A percentile compares a stretch with the other conserved stretches of the same genome.
Conservation (phyloP, 2,113 vertebrate genomes). For the Xenopus borealis region DNA sequence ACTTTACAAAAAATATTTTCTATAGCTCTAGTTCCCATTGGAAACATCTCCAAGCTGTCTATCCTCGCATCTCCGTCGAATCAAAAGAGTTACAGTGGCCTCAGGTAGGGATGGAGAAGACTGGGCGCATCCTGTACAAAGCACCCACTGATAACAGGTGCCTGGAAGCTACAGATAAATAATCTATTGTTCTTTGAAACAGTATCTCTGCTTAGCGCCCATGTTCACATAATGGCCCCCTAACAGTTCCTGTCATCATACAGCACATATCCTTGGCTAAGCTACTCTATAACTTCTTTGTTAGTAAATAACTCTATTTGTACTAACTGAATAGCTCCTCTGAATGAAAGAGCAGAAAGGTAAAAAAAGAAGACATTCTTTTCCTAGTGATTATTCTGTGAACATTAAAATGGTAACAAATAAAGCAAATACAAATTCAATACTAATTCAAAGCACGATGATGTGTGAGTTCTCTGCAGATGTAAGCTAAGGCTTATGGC, state of each 20-base stretch:
- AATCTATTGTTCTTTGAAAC: constrained; percentile 50
- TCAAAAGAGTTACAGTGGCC: constrained; percentile 4
- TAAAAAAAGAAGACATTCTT: constrained; percentile 39
- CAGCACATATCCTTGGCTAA: constrained; percentile 58
- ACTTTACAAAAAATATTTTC: too few species aligned
- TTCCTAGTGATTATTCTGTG: constrained; percentile 61
- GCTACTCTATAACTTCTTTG: constrained; percentile 55
- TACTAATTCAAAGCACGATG: constrained; percentile 4
- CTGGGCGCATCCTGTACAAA: constrained; percentile 15
- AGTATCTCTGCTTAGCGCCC: constrained; percentile 53
- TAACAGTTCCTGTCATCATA: constrained; percentile 82
- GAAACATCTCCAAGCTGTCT: too few species aligned
- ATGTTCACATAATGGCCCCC: constrained; percentile 65
- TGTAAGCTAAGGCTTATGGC: background rate
- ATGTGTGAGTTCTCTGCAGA: constrained; percentile 1
- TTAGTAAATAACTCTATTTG: constrained; percentile 71
- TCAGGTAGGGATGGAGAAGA: background rate
- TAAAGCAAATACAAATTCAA: constrained; percentile 27
- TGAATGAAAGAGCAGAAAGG: constrained; percentile 55
- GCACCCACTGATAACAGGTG: constrained; percentile 31
- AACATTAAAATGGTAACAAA: constrained; percentile 51
- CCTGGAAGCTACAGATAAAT: constrained; percentile 33
- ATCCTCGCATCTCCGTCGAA: too few species aligned
- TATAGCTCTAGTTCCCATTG: too few species aligned
- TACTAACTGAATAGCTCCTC: constrained; percentile 66